These are phyloP conservation scores for Characodon lateralis DNA, from an alignment of 2,797 vertebrate species.

Conservation along the genomic window DNA sequence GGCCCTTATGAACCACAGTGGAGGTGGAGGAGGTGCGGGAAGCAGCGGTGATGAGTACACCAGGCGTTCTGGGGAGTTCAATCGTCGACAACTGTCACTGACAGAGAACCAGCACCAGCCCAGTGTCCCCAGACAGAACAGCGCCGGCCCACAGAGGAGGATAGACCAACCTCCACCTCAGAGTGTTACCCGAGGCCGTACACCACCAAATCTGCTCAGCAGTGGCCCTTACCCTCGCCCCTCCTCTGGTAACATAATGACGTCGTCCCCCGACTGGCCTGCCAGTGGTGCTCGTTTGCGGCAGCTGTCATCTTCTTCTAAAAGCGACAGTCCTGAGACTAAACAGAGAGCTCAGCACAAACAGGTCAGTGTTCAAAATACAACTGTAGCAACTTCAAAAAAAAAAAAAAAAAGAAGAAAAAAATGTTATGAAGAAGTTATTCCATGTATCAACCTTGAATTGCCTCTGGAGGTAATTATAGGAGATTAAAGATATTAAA, in stretches of 20 bases:
- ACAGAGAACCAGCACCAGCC: constrained; percentile 89
- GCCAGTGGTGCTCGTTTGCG: constrained; percentile 88
- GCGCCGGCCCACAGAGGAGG: constrained; percentile 90
- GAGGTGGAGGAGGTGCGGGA: constrained; percentile 73
- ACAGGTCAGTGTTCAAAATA: constrained; percentile 83
- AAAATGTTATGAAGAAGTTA: not conserved
- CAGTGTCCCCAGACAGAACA: constrained; percentile 91
- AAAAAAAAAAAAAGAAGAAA: not conserved
- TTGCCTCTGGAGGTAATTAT: constrained; percentile 7
- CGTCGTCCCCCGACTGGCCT: constrained; percentile 91
- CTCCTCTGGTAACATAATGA: constrained; percentile 89
- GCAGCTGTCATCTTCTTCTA: constrained; percentile 95
- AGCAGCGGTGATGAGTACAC: constrained; percentile 86
- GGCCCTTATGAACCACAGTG: constrained; percentile 80
- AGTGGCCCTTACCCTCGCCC: constrained; percentile 90
- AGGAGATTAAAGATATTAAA: constrained; percentile 33
- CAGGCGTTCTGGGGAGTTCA: constrained; percentile 89
- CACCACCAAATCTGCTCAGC: constrained; percentile 88
- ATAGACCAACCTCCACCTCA: constrained; percentile 92
- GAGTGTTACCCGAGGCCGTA: constrained; percentile 87
- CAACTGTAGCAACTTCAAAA: not conserved
- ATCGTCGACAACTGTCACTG: constrained; percentile 90
- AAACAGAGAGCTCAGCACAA: constrained; percentile 92
- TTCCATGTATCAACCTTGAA: not conserved
- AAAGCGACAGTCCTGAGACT: constrained; percentile 95